These are phyloP conservation scores for Ceramica pisi DNA, from an alignment of 2,888 invertebrate species.

Conservation along the genomic window DNA sequence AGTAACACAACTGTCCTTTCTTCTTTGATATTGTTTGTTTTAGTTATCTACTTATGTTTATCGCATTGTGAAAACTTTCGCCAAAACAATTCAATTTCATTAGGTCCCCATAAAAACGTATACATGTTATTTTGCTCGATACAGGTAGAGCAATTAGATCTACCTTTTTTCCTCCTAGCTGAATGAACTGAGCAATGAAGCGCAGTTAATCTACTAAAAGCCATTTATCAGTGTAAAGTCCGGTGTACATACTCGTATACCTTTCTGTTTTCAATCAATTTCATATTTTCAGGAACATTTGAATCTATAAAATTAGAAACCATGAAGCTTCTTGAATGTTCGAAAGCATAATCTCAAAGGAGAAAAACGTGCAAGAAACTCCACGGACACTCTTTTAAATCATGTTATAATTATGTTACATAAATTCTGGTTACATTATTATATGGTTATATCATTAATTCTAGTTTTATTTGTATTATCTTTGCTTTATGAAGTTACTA, in stretches of 20 bases:
- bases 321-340: no score
- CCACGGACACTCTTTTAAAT: no score
- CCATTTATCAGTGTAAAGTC: constrained; percentile 6
- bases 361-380: no score
- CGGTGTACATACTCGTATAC: not conserved
- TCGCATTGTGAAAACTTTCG: not conserved
- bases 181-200: constrained; percentile 47
- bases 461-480: no score
- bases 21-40: constrained; percentile 12
- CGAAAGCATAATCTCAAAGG: no score
- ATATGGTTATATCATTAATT: no score
- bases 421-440: no score
- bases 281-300: no score
- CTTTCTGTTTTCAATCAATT: not conserved
- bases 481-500: not conserved
- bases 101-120: not conserved
- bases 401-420: no score
- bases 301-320: no score
- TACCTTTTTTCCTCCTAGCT: constrained; percentile 38
- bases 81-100: constrained; percentile 1
- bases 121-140: constrained; percentile 7
- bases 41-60: not conserved
- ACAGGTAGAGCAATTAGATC: constrained; percentile 22
- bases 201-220: constrained; percentile 54
- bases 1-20: constrained; percentile 30